These are phyloP conservation scores for Allygus modestus DNA, from an alignment of 2,888 invertebrate species.

Conservation along the genomic window DNA sequence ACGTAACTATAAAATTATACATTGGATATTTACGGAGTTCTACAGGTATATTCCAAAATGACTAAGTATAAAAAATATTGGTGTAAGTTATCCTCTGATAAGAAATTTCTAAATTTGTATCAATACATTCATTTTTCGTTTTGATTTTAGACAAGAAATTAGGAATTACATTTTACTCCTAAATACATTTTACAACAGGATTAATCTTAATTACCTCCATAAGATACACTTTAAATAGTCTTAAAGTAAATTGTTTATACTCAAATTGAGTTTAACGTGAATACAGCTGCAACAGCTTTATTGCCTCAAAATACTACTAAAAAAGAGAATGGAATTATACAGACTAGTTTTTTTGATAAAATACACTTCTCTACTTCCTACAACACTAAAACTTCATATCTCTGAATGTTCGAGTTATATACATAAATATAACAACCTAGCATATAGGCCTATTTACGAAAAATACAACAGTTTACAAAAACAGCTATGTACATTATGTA, in stretches of 20 bases:
- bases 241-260: not conserved
- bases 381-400: not conserved
- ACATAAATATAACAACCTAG: not conserved
- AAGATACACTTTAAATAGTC: no score
- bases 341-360: not conserved
- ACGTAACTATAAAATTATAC: no score
- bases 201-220: no score
- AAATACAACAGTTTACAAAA: constrained; percentile 1
- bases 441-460: not conserved
- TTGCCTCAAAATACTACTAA: no score
- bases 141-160: not conserved
- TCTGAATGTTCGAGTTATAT: not conserved
- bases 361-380: not conserved
- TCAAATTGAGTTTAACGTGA: not conserved
- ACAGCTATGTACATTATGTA: constrained; percentile 23
- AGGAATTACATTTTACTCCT: not conserved
- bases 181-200: not conserved
- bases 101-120: no score
- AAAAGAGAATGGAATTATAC: no score
- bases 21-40: no score
- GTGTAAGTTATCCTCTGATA: no score
- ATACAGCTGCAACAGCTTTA: not conserved
- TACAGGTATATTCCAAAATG: no score
- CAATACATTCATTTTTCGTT: no score
- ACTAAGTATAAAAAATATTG: no score